phyloP scores from a whole-genome alignment of 2,888 invertebrate species.

The Muscina levida region DNA sequence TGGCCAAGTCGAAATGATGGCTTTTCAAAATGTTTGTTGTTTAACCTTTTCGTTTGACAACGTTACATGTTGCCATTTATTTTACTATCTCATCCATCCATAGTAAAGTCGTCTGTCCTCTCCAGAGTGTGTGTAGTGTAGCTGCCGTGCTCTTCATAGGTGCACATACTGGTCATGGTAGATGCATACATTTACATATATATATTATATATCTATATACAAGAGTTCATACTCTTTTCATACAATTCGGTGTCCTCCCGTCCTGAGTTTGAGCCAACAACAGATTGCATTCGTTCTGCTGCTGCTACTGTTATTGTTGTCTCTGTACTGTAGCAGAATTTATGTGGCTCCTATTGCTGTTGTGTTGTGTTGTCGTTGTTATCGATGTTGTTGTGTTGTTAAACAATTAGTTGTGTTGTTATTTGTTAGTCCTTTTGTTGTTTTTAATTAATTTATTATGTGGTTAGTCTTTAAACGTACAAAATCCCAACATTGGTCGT shows the following conservation, averaged over 20 bases:
- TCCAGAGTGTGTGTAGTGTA: background rate
- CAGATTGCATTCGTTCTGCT: constrained; percentile 21
- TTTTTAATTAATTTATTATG: constrained; percentile 63
- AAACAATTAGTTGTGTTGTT: constrained; percentile 64
- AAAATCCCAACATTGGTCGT: no score
- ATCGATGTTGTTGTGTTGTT: constrained; percentile 42
- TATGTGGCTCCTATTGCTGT: constrained; percentile 72
- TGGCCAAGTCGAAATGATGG: constrained; percentile 32
- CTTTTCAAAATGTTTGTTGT: constrained; percentile 55
- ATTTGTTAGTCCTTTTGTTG: constrained; percentile 67
- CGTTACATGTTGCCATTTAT: constrained; percentile 58
- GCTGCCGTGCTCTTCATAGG: no score
- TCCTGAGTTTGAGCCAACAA: background rate
- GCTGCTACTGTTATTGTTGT: no score
- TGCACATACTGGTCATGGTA: no score
- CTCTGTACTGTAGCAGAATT: no score
- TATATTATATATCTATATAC: no score
- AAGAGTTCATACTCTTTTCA: no score
- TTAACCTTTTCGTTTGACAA: constrained; percentile 64
- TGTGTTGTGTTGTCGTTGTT: no score
- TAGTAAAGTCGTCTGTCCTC: background rate
- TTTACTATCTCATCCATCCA: constrained; percentile 22
- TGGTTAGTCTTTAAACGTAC: constrained; percentile 56
- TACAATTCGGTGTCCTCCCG: constrained; percentile 38
- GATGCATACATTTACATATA: no score